Percentiles rank a stretch among this genome's conserved stretches.
Conservation (phyloP, 1,140 invertebrate genomes). For the Cydia splendana region DNA sequence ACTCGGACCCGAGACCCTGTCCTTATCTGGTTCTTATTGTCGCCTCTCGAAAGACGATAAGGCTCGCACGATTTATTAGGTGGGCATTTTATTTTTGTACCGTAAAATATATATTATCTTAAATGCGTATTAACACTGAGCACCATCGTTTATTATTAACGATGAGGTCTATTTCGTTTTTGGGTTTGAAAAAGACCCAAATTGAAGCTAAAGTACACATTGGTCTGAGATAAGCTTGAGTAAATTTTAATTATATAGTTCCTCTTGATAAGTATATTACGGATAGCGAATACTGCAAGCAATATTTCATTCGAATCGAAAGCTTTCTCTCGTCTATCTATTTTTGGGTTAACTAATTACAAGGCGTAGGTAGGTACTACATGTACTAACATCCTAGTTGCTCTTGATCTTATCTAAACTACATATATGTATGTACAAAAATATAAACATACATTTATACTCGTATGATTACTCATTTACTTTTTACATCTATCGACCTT, state of each 20-base stretch:
- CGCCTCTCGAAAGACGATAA: slow-evolving; percentile 69
- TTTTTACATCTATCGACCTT: slow-evolving; percentile 6
- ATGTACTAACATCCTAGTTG: not conserved
- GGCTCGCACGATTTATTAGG: slow-evolving; percentile 70
- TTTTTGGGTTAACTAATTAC: too few relatives aligned
- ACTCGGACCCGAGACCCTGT: slow-evolving; percentile 46
- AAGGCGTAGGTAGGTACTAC: too few relatives aligned
- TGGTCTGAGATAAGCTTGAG: not conserved
- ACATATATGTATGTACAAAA: not conserved
- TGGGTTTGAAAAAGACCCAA: slow-evolving; percentile 1
- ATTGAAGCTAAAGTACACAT: slow-evolving; percentile 4
- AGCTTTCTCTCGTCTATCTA: too few relatives aligned
- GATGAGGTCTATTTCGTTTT: slow-evolving; percentile 48
- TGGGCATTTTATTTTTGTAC: slow-evolving; percentile 72
- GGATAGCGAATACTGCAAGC: not conserved
- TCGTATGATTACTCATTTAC: not conserved
- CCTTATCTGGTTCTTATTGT: slow-evolving; percentile 71
- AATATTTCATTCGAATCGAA: not conserved
- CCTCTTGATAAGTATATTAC: not conserved
- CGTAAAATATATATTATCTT: slow-evolving; percentile 77
- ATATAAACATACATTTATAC: not conserved
- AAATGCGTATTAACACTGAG: slow-evolving; percentile 75
- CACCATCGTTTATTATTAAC: slow-evolving; percentile 60
- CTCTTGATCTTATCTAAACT: not conserved
- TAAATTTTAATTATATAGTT: slow-evolving; percentile 11